Conservation (phyloP, 2,888 invertebrate species). For the Coleophora flavipennella region DNA sequence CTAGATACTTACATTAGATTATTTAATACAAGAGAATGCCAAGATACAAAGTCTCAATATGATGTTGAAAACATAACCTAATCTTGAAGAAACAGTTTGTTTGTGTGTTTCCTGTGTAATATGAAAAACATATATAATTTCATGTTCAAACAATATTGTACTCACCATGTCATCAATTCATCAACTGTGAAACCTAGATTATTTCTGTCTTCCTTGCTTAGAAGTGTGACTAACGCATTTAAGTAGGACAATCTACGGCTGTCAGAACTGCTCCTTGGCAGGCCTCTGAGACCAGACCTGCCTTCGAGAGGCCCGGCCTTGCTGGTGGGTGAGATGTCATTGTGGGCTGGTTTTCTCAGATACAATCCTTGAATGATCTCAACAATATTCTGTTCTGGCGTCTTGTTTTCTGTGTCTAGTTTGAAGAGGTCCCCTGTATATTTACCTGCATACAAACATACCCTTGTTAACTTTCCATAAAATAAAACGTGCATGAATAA, state of each 20-base stretch:
- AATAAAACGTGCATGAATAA: background rate
- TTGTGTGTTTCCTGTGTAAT: too few relatives aligned
- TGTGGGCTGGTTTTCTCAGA: slow-evolving; percentile 46
- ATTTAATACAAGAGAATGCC: too few relatives aligned
- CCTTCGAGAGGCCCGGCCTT: slow-evolving; percentile 48
- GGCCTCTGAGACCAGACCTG: slow-evolving; percentile 72
- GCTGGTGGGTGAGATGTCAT: slow-evolving; percentile 54
- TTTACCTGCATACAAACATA: slow-evolving; percentile 53
- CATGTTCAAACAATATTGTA: slow-evolving; percentile 1
- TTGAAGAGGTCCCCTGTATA: slow-evolving; percentile 77
- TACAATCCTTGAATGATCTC: slow-evolving; percentile 77
- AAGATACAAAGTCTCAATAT: too few relatives aligned
- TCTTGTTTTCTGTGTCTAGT: slow-evolving; percentile 72
- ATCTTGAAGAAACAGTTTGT: too few relatives aligned
- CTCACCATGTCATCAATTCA: slow-evolving; percentile 78
- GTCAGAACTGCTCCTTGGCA: slow-evolving; percentile 79
- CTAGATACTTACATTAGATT: too few relatives aligned
- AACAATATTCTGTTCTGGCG: slow-evolving; percentile 75
- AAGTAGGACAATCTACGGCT: slow-evolving; percentile 87
- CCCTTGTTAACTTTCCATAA: slow-evolving; percentile 1
- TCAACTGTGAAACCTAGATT: slow-evolving; percentile 82
- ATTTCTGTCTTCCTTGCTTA: slow-evolving; percentile 75
- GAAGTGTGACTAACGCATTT: slow-evolving; percentile 89
- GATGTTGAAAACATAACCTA: too few relatives aligned
- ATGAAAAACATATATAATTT: too few relatives aligned